Evolutionary conservation across 2,797 vertebrate species (phyloP).

Genomic region (Dermochelys coriacea): DNA sequence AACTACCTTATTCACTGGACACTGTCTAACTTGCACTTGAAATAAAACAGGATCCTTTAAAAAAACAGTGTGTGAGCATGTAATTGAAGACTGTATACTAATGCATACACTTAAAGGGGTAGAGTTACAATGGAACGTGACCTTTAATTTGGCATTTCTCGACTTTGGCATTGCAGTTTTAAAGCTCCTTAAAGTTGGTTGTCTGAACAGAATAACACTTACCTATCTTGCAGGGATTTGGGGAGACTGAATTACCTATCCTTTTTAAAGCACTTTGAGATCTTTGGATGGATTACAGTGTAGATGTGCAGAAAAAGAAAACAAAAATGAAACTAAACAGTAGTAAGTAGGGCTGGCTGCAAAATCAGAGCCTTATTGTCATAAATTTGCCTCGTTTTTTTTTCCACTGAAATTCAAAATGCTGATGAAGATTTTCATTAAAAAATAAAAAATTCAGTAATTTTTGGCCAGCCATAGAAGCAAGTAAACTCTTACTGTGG

Average conservation of each 20-base stretch:
- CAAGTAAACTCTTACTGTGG: background rate
- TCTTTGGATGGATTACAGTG: background rate
- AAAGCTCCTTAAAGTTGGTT: background rate
- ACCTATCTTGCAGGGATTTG: background rate
- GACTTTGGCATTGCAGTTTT: background rate
- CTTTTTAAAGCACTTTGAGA: background rate
- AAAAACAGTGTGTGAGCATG: background rate
- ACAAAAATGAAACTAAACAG: background rate
- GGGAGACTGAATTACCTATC: constrained; percentile 16
- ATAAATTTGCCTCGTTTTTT: background rate
- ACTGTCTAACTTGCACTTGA: background rate
- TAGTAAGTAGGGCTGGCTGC: background rate
- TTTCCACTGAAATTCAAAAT: background rate
- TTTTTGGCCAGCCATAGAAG: background rate
- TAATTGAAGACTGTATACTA: background rate
- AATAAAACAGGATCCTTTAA: background rate
- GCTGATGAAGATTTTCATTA: background rate
- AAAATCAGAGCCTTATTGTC: background rate
- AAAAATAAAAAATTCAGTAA: background rate
- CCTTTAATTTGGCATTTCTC: constrained; percentile 1
- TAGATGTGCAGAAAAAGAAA: background rate
- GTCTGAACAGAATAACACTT: background rate
- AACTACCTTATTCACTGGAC: background rate
- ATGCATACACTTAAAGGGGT: background rate
- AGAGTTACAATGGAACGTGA: background rate